These are phyloP conservation scores for Drosophila prolongata DNA, from an alignment of 2,888 invertebrate species.

Conservation along the genomic window DNA sequence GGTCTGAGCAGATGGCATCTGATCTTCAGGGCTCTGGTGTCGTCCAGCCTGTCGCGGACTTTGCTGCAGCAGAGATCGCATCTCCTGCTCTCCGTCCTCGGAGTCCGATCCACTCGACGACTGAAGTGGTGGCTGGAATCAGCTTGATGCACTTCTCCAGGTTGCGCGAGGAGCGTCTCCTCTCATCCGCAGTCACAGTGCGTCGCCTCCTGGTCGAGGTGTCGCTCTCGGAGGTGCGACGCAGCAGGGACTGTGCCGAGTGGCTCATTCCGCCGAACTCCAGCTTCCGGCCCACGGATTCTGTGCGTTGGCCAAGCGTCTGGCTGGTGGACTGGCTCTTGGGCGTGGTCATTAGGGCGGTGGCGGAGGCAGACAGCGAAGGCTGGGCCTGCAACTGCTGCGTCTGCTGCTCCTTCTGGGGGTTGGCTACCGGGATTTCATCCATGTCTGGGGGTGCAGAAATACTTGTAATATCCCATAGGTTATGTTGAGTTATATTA, in stretches of 20 bases:
- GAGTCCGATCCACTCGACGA: conserved; percentile 83
- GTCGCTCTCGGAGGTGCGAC: conserved; percentile 84
- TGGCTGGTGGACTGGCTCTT: conserved; percentile 61
- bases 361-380: conserved; percentile 79
- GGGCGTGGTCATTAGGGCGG: conserved; percentile 81
- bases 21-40: conserved; percentile 83
- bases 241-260: conserved; percentile 81
- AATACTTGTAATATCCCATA: neutral
- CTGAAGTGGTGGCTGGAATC: conserved; percentile 81
- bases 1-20: conserved; percentile 84
- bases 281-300: conserved; percentile 81
- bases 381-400: conserved; percentile 35
- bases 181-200: conserved; percentile 78
- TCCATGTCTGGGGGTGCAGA: conserved; percentile 55
- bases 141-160: conserved; percentile 83
- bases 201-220: conserved; percentile 83
- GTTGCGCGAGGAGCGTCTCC: conserved; percentile 84
- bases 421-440: conserved; percentile 33
- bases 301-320: conserved; percentile 45
- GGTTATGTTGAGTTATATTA: too few relatives aligned
- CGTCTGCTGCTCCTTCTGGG: conserved; percentile 45
- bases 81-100: conserved; percentile 83
- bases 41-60: conserved; percentile 83
- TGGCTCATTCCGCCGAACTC: conserved; percentile 83
- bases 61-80: conserved; percentile 83